These are phyloP conservation scores for Pyrocoelia pectoralis DNA, from an alignment of 2,888 invertebrate species.

Conservation along the genomic window DNA sequence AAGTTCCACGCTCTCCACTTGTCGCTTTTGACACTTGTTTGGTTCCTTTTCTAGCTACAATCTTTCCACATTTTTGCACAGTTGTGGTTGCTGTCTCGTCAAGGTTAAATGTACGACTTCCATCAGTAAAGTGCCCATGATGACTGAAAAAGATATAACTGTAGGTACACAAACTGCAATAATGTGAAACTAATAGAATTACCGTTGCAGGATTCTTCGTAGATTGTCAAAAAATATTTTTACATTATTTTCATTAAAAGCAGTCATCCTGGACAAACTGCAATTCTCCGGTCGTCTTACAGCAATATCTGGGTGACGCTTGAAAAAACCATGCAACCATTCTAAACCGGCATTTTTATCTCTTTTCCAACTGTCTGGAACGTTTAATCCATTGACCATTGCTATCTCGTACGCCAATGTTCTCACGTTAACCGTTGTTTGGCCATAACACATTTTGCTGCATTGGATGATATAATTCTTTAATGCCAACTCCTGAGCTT, in stretches of 20 bases:
- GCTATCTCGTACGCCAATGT: slow-evolving; percentile 31
- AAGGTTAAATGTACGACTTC: not conserved
- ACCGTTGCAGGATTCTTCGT: slow-evolving; percentile 15
- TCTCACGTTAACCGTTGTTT: slow-evolving; percentile 14
- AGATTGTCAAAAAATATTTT: slow-evolving; percentile 30
- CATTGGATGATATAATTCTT: not conserved
- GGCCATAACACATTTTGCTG: slow-evolving; percentile 30
- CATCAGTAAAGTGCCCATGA: not conserved
- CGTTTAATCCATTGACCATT: slow-evolving; percentile 15
- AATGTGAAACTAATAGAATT: not conserved
- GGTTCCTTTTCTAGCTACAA: slow-evolving; percentile 40
- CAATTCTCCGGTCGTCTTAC: not conserved
- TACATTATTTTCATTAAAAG: slow-evolving; percentile 41
- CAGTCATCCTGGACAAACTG: slow-evolving; percentile 36
- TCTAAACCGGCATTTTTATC: not conserved
- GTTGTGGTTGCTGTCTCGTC: slow-evolving; percentile 35
- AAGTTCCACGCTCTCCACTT: slow-evolving; percentile 51
- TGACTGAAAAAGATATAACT: not conserved
- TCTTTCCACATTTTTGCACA: slow-evolving; percentile 38
- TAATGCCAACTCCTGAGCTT: not conserved
- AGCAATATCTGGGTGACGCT: slow-evolving; percentile 22
- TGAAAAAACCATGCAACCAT: slow-evolving; percentile 28
- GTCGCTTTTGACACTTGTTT: slow-evolving; percentile 40
- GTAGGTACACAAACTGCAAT: not conserved
- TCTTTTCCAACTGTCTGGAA: not conserved